Conservation (phyloP, 2,113 vertebrate species). For the Sclerurus mexicanus region DNA sequence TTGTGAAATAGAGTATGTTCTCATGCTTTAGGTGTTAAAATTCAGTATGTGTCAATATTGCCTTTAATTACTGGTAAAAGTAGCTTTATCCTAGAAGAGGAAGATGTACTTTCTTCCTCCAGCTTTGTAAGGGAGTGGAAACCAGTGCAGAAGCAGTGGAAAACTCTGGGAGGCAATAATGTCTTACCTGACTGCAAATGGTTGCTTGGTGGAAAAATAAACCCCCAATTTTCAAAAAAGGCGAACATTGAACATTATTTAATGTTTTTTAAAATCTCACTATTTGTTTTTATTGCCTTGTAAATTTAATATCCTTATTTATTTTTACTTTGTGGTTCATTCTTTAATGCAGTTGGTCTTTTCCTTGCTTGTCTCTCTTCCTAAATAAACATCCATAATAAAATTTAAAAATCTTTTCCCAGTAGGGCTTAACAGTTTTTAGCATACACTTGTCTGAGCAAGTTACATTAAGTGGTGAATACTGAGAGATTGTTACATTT, state of each 20-base stretch:
- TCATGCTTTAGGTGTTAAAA: background rate
- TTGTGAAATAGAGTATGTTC: background rate
- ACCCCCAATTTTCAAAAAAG: background rate
- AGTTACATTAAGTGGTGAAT: background rate
- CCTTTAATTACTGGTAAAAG: background rate
- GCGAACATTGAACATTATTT: background rate
- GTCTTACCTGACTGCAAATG: background rate
- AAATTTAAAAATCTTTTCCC: background rate
- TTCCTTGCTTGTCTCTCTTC: background rate
- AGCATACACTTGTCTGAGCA: background rate
- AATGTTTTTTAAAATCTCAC: background rate
- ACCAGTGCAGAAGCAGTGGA: background rate
- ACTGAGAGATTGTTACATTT: background rate
- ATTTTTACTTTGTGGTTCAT: background rate
- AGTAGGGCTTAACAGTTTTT: background rate
- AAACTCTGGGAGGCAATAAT: background rate
- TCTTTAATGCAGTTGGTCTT: background rate
- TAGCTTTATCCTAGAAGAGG: background rate
- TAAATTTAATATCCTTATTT: background rate
- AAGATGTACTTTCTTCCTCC: background rate
- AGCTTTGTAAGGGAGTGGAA: background rate
- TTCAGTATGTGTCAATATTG: background rate
- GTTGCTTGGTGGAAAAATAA: background rate
- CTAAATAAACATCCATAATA: background rate
- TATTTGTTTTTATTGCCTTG: background rate